These are phyloP conservation scores for Stomatorhinus walkeri DNA, from an alignment of 2,797 vertebrate genomes.

Conservation along the genomic window DNA sequence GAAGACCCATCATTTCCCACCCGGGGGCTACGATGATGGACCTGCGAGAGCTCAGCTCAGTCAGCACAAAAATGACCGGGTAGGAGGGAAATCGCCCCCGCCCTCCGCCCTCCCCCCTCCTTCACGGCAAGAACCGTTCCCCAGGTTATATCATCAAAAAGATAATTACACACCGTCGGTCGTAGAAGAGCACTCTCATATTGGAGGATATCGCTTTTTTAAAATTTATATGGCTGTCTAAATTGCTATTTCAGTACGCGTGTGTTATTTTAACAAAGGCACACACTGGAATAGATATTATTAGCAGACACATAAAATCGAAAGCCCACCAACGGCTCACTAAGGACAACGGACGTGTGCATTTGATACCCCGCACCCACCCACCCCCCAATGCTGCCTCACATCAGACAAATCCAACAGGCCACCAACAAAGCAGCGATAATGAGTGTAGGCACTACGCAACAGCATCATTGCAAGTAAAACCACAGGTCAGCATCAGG, in stretches of 20 bases:
- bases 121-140: background rate
- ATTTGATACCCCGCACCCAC: background rate
- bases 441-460: background rate
- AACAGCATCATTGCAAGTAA: background rate
- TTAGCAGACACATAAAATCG: background rate
- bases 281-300: background rate
- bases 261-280: background rate
- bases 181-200: background rate
- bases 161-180: background rate
- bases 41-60: background rate
- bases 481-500: background rate
- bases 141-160: background rate
- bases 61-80: background rate
- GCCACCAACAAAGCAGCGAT: background rate
- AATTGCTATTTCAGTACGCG: background rate
- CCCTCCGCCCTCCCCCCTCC: background rate
- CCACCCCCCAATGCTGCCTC: background rate
- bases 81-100: background rate
- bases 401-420: background rate
- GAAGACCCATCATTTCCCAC: background rate
- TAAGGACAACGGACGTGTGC: background rate
- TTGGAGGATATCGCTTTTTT: background rate
- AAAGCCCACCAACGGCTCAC: background rate
- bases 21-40: background rate
- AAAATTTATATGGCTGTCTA: background rate